phyloP scores from a whole-genome alignment of 2,797 vertebrate species.

The Strix occidentalis region DNA sequence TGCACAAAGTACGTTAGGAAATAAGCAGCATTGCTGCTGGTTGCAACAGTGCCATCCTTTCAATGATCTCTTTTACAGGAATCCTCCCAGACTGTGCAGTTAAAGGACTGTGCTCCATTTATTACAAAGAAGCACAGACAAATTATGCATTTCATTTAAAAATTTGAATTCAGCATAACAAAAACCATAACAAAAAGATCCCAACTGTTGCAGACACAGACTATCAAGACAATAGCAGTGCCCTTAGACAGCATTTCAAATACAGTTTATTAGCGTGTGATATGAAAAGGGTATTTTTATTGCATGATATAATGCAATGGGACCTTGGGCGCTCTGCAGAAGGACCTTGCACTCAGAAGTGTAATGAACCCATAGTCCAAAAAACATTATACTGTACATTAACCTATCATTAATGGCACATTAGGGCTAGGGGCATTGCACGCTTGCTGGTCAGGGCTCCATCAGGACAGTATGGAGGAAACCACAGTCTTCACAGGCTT shows the following conservation, averaged over 20 bases:
- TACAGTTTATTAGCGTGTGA: constrained; percentile 84
- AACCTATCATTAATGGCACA: constrained; percentile 84
- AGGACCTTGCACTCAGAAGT: constrained; percentile 82
- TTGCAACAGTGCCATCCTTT: background rate
- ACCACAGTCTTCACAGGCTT: constrained; percentile 66
- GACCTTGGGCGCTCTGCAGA: constrained; percentile 78
- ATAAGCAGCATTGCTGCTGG: rapidly evolving
- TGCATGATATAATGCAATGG: constrained; percentile 82
- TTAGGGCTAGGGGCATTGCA: constrained; percentile 81
- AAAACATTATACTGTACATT: constrained; percentile 83
- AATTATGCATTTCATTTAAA: background rate
- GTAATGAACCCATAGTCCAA: constrained; percentile 81
- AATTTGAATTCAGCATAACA: background rate
- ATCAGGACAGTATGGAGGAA: constrained; percentile 76
- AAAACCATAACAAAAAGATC: constrained; percentile 43
- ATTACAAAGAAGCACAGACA: background rate
- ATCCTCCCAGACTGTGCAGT: background rate
- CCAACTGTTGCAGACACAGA: constrained; percentile 74
- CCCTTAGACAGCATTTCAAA: constrained; percentile 77
- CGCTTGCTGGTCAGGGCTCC: constrained; percentile 79
- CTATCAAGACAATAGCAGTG: constrained; percentile 39
- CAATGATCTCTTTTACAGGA: background rate
- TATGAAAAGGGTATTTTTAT: constrained; percentile 82
- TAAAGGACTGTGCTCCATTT: background rate
- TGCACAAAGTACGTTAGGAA: rapidly evolving